Conservation (phyloP, 2,113 vertebrate species). For the Notothenia rossii region DNA sequence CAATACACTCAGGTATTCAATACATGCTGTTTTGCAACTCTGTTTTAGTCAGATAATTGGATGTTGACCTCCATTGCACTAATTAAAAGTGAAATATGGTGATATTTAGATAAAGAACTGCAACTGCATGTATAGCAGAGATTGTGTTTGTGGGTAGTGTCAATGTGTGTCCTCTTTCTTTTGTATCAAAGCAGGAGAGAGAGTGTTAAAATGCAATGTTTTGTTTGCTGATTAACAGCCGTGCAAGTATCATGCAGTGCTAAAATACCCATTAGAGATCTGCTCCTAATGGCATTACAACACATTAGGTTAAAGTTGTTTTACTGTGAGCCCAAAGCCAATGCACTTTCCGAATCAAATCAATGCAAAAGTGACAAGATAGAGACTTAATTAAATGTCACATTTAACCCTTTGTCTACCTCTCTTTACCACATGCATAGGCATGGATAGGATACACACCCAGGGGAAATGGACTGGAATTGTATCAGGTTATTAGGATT, state of each 20-base stretch:
- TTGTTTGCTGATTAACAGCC: neutral
- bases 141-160: neutral
- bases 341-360: slow-evolving; percentile 38
- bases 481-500: slow-evolving; percentile 30
- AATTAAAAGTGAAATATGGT: slow-evolving; percentile 34
- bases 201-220: neutral
- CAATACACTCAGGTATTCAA: neutral
- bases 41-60: slow-evolving; percentile 22
- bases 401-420: slow-evolving; percentile 39
- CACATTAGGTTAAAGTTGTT: slow-evolving; percentile 32
- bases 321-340: neutral
- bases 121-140: neutral
- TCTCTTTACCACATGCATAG: slow-evolving; percentile 21
- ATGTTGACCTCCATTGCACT: slow-evolving; percentile 19
- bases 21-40: neutral
- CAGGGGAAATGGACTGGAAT: slow-evolving; percentile 53
- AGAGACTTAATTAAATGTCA: slow-evolving; percentile 64
- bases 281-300: slow-evolving; percentile 43
- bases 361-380: slow-evolving; percentile 34
- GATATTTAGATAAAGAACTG: slow-evolving; percentile 26
- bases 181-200: neutral
- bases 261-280: slow-evolving; percentile 43
- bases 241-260: neutral
- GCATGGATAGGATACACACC: slow-evolving; percentile 10
- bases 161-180: neutral